A percentile compares a stretch with the other conserved stretches of the same genome.
phyloP scores from a whole-genome alignment of 1,140 invertebrate species.

The Leptopilina clavipes region DNA sequence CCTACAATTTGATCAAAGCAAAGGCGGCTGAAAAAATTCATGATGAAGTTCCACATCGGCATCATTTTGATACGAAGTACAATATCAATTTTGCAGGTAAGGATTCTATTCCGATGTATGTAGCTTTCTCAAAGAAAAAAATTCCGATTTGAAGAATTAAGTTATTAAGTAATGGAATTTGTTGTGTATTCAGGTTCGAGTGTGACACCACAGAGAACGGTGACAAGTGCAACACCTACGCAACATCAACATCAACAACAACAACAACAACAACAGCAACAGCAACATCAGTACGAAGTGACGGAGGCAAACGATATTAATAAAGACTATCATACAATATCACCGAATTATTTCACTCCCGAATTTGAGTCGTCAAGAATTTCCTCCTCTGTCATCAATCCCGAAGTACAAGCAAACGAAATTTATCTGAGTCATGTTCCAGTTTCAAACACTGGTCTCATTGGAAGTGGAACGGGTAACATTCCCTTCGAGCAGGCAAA shows the following conservation, averaged over 20 bases:
- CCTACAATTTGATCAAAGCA: constrained; percentile 50
- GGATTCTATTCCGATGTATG: too few species aligned
- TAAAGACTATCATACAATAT: constrained; percentile 55
- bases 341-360: constrained; percentile 54
- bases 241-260: constrained; percentile 45
- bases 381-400: constrained; percentile 50
- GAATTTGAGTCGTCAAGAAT: constrained; percentile 60
- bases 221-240: too few species aligned
- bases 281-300: constrained; percentile 63
- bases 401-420: constrained; percentile 62
- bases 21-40: constrained; percentile 14
- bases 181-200: constrained; percentile 48
- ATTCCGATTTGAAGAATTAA: too few species aligned
- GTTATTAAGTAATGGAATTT: too few species aligned
- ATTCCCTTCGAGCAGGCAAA: constrained; percentile 59
- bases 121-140: too few species aligned
- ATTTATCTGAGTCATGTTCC: constrained; percentile 56
- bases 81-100: constrained; percentile 43
- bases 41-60: constrained; percentile 38
- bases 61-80: constrained; percentile 39
- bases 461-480: constrained; percentile 50
- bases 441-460: constrained; percentile 49
- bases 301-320: constrained; percentile 62
- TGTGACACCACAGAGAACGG: constrained; percentile 51
- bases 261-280: constrained; percentile 48